Base-by-base conservation (phyloP, 1,140 invertebrate species). In the Hylyphantes graminicola region DNA sequence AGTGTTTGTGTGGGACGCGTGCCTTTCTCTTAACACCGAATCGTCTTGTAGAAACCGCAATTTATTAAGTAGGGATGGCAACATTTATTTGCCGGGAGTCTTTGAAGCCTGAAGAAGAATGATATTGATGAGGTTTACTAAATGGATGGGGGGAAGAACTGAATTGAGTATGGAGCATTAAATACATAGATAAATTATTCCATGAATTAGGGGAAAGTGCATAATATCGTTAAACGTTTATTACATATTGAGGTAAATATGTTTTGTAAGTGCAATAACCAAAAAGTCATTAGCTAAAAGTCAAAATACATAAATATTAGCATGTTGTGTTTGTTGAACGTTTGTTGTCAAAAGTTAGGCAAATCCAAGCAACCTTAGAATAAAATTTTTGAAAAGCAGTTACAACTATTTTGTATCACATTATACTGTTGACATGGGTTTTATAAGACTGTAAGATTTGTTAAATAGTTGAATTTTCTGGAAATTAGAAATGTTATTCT, bases 111-210 rank as follows among this genome's bases (percentile, higher is more conserved):
- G 68, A 17, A 48, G 8, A 48, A 17, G 50, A 70, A 70, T 70
- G 68, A 21, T 70, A 70, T 70, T 70, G 68, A 70, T 51, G 68
- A 70, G 68, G 51, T 70, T 70, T 74, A 74, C 57, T 74, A 74
- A 74, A 74, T 17, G 17, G 57, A 61, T 61, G 17, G 57, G 17
- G 17, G 57, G 17, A 61, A 61, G 12, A 61, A 12, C 57, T 61
- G 35, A 35, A 12, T 17, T 2, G 57, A 61, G 57, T 3, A 61
- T 15, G 3, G 57, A 61, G 57, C 12, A 61, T 15, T 15, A 61
- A 61, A 2, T 15, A 61, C 57, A 57, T 74, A 35, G 54, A 48
- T 21, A 54, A 13, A 53, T 35, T 35, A 35, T 72, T 48, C 68
- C 53, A 21, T 50, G 35, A 35, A 72, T 51, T 21, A 53, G 17